Base-by-base conservation (phyloP, 2,888 invertebrate genomes). In the Fragum fragum region DNA sequence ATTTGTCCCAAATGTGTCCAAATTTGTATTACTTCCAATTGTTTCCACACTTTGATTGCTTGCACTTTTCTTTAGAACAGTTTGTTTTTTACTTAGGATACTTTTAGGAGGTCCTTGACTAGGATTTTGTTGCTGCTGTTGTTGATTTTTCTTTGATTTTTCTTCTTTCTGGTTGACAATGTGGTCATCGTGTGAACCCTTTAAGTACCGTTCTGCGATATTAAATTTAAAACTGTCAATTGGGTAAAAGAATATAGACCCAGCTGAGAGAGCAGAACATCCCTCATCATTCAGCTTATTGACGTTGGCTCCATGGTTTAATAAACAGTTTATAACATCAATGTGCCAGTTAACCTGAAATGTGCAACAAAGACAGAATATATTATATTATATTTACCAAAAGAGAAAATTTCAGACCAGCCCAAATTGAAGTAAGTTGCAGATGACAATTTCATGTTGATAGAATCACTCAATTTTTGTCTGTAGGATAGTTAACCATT, bases 231-330 rank as follows among this genome's bases (percentile, higher is more conserved):
- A 94, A 23, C 88, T 89, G 21, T 93, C 91, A n/a, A 88, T 83
- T 6, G 94, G 93, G 79, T 94, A 94, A 81, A 90, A 94, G 79
- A 91, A 93, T 23, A 94, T 90, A 73, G 92, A 90, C 7, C 94
- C 93, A 16, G 94, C 93, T 2, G 93, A 90, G n/a, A 94, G 85
- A 0, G 93, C 92, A 7, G 94, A 94, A 55, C 94, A 91, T 5
- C 94, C 93, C 77, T 93, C 92, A 82, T 94, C 93, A 75, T 90
- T 93, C 21, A 94, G 86, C 78, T 93, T 91, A 86, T 94, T 94
- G 9, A 94, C 92, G 79, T 94, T 90, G 1, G 94, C 94, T 57
- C 94, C 94, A 70, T 92, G 90, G 81, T 94, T 94, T 11, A 94
- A 89, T 29, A 94, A 87, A 74, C 89, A 85, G 82, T 94, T 94